Base-by-base conservation (phyloP, 2,888 invertebrate genomes). In the Dendrolimus houi region DNA sequence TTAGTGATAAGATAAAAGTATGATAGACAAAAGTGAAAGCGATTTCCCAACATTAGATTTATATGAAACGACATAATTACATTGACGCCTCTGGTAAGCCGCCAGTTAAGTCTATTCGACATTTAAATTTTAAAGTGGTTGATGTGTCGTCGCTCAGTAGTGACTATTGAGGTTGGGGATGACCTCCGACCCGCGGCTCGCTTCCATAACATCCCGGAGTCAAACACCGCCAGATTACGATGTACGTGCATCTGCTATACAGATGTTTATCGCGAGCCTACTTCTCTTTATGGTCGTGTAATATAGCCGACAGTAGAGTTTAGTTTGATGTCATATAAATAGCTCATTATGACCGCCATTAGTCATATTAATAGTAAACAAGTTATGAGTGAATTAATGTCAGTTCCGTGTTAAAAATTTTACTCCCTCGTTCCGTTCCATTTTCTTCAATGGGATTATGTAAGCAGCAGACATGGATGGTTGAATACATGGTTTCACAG, bases 291-390 rank as follows among this genome's bases (percentile, higher is more conserved):
- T 69, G 69, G 72, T 67, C 63, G 66, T 70, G 75, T 79, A 79
- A 76, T 70, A 70, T 70, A 62, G 67, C 74, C 69, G 67, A 69
- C 68, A 59, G 67, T 61, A 65, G 60, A 68, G 69, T 76, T 79
- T 81, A 79, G 83, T 80, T 83, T 80, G 72, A 79, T 79, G 79
- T 75, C 75, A 72, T 80, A 81, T 80, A 84, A 84, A 86, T 81
- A 84, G 76, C 74, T 69, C 73, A 79, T 79, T 77, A 79, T 72
- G 71, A 73, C 75, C 69, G 69, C 60, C 72, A 74, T 78, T 71
- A 69, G 68, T 65, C 65, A 61, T 66, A 70, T 69, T 67, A 69
- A 70, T 67, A 60, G 59, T 59, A 66, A 66, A 68, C 60, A 63
- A 74, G 72, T 71, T 72, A 70, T 67, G 71, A 68, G 68, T 64